A percentile compares a stretch with the other conserved stretches of the same genome.
These are phyloP conservation scores for Ruditapes philippinarum DNA, from an alignment of 1,140 invertebrate genomes.

Conservation along the genomic window DNA sequence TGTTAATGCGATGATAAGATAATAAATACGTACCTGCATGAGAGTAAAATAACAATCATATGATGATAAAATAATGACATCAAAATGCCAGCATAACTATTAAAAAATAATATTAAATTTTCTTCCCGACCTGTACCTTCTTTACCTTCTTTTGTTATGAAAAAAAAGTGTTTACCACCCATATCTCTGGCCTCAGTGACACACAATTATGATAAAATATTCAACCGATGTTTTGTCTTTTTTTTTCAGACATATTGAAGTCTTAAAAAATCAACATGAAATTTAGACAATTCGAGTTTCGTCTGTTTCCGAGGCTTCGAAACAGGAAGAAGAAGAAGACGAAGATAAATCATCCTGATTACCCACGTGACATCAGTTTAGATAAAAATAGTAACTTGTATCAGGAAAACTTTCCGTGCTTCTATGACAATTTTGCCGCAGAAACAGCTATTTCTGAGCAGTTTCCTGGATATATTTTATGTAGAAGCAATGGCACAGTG, in stretches of 20 bases:
- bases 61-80: too few species aligned
- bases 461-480: not conserved
- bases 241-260: not conserved
- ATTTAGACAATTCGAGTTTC: conserved; percentile 61
- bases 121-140: too few species aligned
- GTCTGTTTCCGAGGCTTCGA: conserved; percentile 58
- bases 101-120: too few species aligned
- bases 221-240: not conserved
- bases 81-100: not conserved
- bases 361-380: conserved; percentile 33
- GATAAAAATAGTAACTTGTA: conserved; percentile 60
- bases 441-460: not conserved
- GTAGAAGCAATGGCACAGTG: not conserved
- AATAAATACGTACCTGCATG: too few species aligned
- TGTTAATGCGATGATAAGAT: too few species aligned
- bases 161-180: too few species aligned
- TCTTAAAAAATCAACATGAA: conserved; percentile 23
- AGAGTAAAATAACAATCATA: too few species aligned
- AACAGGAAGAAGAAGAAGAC: conserved; percentile 58
- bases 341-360: conserved; percentile 45
- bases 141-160: too few species aligned
- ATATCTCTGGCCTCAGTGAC: too few species aligned
- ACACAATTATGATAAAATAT: too few species aligned
- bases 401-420: not conserved
- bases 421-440: conserved; percentile 54